These are phyloP conservation scores for Drosophila flavopinicola DNA, from an alignment of 2,888 invertebrate genomes.

Conservation along the genomic window DNA sequence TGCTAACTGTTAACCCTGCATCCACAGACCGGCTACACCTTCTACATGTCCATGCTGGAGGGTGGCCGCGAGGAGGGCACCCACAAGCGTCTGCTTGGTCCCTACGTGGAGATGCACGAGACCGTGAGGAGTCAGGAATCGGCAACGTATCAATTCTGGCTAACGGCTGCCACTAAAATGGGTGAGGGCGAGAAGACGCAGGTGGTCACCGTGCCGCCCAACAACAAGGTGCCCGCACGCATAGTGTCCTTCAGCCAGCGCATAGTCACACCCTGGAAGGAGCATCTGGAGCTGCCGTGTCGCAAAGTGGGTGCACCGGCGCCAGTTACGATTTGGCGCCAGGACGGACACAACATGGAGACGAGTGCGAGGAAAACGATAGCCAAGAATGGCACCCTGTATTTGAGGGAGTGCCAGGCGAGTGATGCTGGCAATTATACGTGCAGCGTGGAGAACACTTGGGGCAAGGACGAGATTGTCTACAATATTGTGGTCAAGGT, in stretches of 20 bases:
- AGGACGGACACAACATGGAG: slow-evolving; percentile 90
- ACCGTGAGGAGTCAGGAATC: slow-evolving; percentile 89
- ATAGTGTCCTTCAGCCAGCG: slow-evolving; percentile 94
- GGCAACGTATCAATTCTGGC: slow-evolving; percentile 89
- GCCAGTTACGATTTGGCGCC: slow-evolving; percentile 91
- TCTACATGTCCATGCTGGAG: slow-evolving; percentile 92
- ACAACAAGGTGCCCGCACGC: slow-evolving; percentile 92
- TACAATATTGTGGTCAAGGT: slow-evolving; percentile 89
- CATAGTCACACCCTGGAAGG: slow-evolving; percentile 94
- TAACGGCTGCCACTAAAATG: slow-evolving; percentile 91
- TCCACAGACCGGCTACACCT: slow-evolving; percentile 88
- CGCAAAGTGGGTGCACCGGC: slow-evolving; percentile 93
- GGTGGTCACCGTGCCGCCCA: slow-evolving; percentile 90
- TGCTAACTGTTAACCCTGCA: not conserved
- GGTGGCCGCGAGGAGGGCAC: slow-evolving; percentile 92
- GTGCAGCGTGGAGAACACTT: slow-evolving; percentile 92
- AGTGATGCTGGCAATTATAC: slow-evolving; percentile 96
- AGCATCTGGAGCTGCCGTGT: slow-evolving; percentile 92
- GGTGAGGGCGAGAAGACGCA: slow-evolving; percentile 93
- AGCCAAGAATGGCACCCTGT: slow-evolving; percentile 89
- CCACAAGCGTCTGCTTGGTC: slow-evolving; percentile 89
- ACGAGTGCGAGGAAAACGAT: slow-evolving; percentile 89
- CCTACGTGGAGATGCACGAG: slow-evolving; percentile 89
- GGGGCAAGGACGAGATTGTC: slow-evolving; percentile 92
- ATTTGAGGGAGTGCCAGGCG: slow-evolving; percentile 90